Evolutionary conservation across 2,113 vertebrate genomes (phyloP).

Genomic region (Pongo abelii): DNA sequence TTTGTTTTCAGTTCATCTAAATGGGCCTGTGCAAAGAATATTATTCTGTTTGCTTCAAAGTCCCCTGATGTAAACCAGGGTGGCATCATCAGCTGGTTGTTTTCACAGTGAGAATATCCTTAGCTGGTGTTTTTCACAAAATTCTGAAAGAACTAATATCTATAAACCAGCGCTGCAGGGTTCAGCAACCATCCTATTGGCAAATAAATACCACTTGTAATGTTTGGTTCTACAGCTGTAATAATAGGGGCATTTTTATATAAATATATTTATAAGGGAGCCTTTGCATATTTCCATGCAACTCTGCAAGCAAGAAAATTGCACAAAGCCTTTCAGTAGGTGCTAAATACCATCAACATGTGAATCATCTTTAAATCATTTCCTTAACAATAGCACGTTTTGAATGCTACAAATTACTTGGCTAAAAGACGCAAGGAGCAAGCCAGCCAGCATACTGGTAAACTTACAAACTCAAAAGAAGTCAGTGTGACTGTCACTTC

Average conservation of each 20-base stretch:
- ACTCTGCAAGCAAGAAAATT: constrained; percentile 54
- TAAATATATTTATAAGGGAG: constrained; percentile 30
- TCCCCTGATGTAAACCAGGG: background rate
- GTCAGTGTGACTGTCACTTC: background rate
- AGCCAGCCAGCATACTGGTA: constrained; percentile 42
- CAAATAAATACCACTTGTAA: background rate
- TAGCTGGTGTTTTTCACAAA: background rate
- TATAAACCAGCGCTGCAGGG: background rate
- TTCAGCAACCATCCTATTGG: background rate
- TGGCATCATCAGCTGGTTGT: too few species aligned
- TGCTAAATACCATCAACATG: constrained; percentile 73
- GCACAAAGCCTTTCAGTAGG: constrained; percentile 62
- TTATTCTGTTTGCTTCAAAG: background rate
- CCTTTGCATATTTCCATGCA: background rate
- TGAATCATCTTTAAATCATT: constrained; percentile 73
- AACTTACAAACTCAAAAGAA: background rate
- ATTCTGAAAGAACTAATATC: background rate
- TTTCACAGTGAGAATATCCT: background rate
- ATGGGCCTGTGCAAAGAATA: background rate
- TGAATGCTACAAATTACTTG: constrained; percentile 73
- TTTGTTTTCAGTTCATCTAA: background rate
- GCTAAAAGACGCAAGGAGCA: constrained; percentile 21
- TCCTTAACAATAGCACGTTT: constrained; percentile 71
- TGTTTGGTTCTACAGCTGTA: background rate
- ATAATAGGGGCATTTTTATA: background rate